These are phyloP conservation scores for Stenurella melanura DNA, from an alignment of 2,888 invertebrate genomes.

Conservation along the genomic window DNA sequence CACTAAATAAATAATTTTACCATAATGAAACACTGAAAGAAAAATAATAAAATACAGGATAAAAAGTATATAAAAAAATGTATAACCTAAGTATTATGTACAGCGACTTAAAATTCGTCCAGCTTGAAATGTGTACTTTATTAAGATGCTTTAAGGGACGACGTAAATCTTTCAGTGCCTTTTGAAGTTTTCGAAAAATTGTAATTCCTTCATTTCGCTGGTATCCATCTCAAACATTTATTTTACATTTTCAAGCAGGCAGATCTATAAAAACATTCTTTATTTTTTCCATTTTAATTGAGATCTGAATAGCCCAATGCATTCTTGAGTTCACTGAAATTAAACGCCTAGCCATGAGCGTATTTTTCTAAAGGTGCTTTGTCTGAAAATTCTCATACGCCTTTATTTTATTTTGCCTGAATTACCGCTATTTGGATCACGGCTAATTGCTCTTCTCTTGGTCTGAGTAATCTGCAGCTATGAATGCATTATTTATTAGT, in stretches of 20 bases:
- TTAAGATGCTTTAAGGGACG: background rate
- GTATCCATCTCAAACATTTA: background rate
- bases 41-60: too few species aligned
- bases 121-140: too few species aligned
- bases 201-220: background rate
- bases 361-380: constrained; percentile 22
- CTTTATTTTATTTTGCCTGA: constrained; percentile 4
- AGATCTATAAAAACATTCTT: background rate
- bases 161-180: background rate
- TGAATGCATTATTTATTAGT: constrained; percentile 11
- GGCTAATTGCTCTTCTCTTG: constrained; percentile 10
- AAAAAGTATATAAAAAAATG: too few species aligned
- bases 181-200: background rate
- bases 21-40: too few species aligned
- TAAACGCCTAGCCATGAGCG: background rate
- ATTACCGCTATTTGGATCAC: background rate
- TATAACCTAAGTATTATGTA: too few species aligned
- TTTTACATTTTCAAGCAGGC: background rate
- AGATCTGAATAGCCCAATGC: background rate
- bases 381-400: background rate
- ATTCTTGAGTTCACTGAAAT: constrained; percentile 11
- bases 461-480: background rate
- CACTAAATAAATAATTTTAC: too few species aligned
- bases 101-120: too few species aligned
- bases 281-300: background rate